A percentile compares a stretch with the other conserved stretches of the same genome.
phyloP scores from a whole-genome alignment of 2,113 vertebrate genomes.

The Dasyurus viverrinus region DNA sequence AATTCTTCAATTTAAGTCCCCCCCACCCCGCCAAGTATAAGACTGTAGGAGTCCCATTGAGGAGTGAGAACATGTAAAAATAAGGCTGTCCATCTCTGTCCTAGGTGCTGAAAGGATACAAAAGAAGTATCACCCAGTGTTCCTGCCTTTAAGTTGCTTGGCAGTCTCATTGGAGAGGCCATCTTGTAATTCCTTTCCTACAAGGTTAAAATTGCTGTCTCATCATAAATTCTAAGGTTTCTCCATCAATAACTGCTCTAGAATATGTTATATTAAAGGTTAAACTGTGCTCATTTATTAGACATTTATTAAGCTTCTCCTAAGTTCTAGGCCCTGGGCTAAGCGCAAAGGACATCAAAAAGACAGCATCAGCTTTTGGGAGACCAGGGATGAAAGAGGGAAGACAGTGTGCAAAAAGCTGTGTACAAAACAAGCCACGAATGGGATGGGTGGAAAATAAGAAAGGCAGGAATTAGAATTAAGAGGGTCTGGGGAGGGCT shows the following conservation, averaged over 20 bases:
- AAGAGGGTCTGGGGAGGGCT: background rate
- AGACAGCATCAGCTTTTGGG: background rate
- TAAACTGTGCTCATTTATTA: background rate
- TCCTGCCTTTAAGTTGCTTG: background rate
- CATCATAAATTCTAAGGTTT: background rate
- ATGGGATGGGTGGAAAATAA: background rate
- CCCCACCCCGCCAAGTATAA: background rate
- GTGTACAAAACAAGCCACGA: no score
- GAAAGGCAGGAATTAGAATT: background rate
- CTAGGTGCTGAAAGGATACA: background rate
- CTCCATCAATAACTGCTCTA: background rate
- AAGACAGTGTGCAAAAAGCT: no score
- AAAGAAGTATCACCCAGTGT: no score
- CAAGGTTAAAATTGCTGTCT: background rate
- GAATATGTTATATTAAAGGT: background rate
- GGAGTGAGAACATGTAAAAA: background rate
- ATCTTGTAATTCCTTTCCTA: background rate
- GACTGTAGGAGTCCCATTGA: background rate
- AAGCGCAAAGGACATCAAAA: background rate
- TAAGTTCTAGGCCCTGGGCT: background rate
- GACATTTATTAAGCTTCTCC: background rate
- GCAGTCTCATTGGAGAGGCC: background rate
- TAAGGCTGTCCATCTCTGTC: background rate
- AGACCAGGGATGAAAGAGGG: rapidly evolving
- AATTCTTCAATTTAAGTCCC: background rate